Evolutionary conservation across 2,113 vertebrate genomes (phyloP), one percentile per base, ranked within the genome.

Genomic region (Epinephelus moara): DNA sequence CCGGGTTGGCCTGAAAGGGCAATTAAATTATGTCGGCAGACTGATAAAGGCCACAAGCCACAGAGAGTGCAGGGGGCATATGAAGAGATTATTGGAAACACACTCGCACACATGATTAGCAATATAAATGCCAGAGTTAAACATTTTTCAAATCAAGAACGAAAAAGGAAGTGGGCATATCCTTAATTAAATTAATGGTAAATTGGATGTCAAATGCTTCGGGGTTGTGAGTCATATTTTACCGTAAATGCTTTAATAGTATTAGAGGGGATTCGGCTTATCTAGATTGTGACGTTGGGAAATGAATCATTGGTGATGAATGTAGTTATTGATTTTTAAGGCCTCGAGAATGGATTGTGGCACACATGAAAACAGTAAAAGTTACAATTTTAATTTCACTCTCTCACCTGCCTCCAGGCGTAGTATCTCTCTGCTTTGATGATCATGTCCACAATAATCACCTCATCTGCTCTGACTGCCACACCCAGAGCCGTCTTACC

Each of bases 361-460:
- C 17, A n/a, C 18, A 57, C 2, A 15, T 37, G 42, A 74, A 64
- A 60, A 33, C 14, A 25, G 27, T n/a, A 14, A 52, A 70, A 50
- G 23, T 30, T 18, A 25, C 25, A 77, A 23, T 23, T 47, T 57
- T 85, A 2, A 81, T 55, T 45, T 74, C 42, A 42, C 17, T 49
- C 17, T 49, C 88, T 96, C 92, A 98, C 97, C 96, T 94, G 83
- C 91, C 87, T 95, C 92, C 86, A 96, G 30, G 80, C 37, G 5
- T 93, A 96, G 86, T 96, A 96, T 91, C 97, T 93, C 92, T 98
- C 96, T 56, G 97, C 97, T 96, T 99, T 98, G 89, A 99, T 97
- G 81, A 99, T 97, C 98, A 98, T 99, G 85, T 98, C 97, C 82
- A 96, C 96, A 56, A 97, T 86, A 40, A 97, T 96, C 64, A 96